Percentiles rank a stretch among this genome's conserved stretches.
phyloP scores from a whole-genome alignment of 1,140 invertebrate genomes.

The Aphaenogaster rudis region DNA sequence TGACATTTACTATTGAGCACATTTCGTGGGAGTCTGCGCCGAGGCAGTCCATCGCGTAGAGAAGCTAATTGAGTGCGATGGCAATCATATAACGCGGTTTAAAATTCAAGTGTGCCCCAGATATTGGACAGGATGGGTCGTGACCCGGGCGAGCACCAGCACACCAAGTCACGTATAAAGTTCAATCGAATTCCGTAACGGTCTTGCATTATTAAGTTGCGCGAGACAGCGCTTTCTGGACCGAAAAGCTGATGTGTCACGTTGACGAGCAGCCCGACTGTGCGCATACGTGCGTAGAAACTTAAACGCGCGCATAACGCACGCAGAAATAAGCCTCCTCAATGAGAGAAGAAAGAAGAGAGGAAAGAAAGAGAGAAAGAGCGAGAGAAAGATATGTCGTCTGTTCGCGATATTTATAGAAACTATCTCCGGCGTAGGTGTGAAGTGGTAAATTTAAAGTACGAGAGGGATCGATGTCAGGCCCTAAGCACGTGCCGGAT shows the following conservation, averaged over 20 bases:
- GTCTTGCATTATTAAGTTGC: constrained; percentile 78
- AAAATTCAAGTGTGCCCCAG: constrained; percentile 83
- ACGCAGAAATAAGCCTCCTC: background rate
- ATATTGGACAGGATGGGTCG: constrained; percentile 78
- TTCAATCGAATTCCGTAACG: constrained; percentile 74
- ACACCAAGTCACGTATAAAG: constrained; percentile 75
- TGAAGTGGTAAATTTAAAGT: constrained; percentile 11
- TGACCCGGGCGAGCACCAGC: constrained; percentile 69
- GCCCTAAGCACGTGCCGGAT: background rate
- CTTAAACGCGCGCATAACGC: background rate
- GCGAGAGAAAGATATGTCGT: background rate
- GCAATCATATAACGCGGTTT: constrained; percentile 78
- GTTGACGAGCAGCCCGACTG: background rate
- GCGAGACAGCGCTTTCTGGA: constrained; percentile 62
- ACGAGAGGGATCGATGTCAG: background rate
- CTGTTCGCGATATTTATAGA: constrained; percentile 15
- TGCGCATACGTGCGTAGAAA: background rate
- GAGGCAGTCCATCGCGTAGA: background rate
- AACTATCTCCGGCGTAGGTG: background rate
- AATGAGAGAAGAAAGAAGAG: background rate
- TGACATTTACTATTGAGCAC: constrained; percentile 54
- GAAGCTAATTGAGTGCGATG: constrained; percentile 69
- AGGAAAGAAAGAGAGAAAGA: background rate
- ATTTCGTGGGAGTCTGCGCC: constrained; percentile 25
- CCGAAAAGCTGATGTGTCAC: background rate